Evolutionary conservation across 1,140 invertebrate genomes (phyloP).

Genomic region (Sminthurinus signatus): DNA sequence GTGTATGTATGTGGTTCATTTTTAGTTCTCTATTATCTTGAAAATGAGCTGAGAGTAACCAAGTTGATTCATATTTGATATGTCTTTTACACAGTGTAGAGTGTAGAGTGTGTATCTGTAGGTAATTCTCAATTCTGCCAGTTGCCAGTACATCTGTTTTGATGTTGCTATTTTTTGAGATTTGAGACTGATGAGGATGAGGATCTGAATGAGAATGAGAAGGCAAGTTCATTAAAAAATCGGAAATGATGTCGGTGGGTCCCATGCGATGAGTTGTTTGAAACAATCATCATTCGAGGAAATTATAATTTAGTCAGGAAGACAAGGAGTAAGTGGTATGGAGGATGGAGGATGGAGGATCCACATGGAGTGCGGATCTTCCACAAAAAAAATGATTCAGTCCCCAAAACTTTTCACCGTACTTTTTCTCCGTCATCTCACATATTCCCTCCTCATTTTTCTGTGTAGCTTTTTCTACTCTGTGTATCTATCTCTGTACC

Average conservation of each 20-base stretch:
- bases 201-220: not conserved
- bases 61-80: too few relatives aligned
- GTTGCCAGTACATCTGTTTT: too few relatives aligned
- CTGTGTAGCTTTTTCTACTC: too few relatives aligned
- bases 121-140: too few relatives aligned
- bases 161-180: too few relatives aligned
- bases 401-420: constrained; percentile 22
- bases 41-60: too few relatives aligned
- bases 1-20: too few relatives aligned
- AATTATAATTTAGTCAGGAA: constrained; percentile 27
- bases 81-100: too few relatives aligned
- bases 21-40: too few relatives aligned
- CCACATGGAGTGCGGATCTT: not conserved
- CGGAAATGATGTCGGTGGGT: constrained; percentile 4
- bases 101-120: too few relatives aligned
- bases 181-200: not conserved
- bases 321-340: constrained; percentile 10
- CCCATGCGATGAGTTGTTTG: constrained; percentile 13
- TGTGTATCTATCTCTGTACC: too few relatives aligned
- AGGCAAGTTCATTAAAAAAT: constrained; percentile 14
- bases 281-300: constrained; percentile 25
- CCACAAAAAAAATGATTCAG: constrained; percentile 20
- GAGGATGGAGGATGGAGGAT: too few relatives aligned
- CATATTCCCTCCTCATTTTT: constrained; percentile 34
- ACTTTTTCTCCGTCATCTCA: constrained; percentile 33